These are phyloP conservation scores for Triplophysa yarkandensis DNA, from an alignment of 2,797 vertebrate species.

Conservation along the genomic window DNA sequence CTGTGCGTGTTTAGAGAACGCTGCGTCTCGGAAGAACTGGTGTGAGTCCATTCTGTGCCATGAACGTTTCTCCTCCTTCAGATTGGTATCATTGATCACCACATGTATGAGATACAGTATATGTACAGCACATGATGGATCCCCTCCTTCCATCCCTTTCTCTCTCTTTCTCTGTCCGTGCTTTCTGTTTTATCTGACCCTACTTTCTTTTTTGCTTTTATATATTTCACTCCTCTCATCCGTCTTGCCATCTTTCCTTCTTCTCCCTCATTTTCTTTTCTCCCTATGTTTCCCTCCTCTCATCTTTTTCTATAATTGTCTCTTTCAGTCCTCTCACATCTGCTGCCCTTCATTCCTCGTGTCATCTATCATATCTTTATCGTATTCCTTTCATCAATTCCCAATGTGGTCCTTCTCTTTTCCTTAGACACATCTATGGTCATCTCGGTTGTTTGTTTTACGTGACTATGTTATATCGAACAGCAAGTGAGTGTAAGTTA, in stretches of 20 bases:
- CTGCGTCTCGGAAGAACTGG: background rate
- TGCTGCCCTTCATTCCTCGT: background rate
- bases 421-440: background rate
- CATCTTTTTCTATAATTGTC: slow-evolving; percentile 4
- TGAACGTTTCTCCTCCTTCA: slow-evolving; percentile 32
- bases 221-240: background rate
- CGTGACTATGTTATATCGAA: background rate
- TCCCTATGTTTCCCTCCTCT: background rate
- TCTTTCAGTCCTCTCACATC: background rate
- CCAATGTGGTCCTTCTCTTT: background rate
- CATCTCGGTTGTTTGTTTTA: slow-evolving; percentile 30
- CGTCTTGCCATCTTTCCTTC: background rate
- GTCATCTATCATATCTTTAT: slow-evolving; percentile 15
- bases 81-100: slow-evolving; percentile 40
- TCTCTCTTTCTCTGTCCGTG: slow-evolving; percentile 7
- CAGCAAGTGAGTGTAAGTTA: too few species aligned
- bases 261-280: background rate
- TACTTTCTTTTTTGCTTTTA: background rate
- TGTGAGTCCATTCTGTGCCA: slow-evolving; percentile 4
- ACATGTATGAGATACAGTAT: slow-evolving; percentile 17
- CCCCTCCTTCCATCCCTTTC: slow-evolving; percentile 16
- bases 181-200: slow-evolving; percentile 1
- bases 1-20: slow-evolving; percentile 19
- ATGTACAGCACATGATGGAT: slow-evolving; percentile 33
- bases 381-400: slow-evolving; percentile 4